Percentiles rank a stretch among this genome's conserved stretches.
These are phyloP conservation scores for Halichoeres trimaculatus DNA, from an alignment of 2,113 vertebrate genomes.

Conservation along the genomic window DNA sequence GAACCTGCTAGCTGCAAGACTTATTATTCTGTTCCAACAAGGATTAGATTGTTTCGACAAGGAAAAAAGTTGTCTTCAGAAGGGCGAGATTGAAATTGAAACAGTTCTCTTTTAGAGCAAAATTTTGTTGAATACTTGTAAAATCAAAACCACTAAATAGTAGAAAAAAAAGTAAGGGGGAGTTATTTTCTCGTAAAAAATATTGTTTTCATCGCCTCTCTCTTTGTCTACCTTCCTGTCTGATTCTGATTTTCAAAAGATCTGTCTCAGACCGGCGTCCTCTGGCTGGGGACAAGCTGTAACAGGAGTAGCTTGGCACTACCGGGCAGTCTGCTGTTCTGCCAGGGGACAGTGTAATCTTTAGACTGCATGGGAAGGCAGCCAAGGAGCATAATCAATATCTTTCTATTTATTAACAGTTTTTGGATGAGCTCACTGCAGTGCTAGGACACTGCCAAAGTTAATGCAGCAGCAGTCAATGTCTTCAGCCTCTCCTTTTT, in stretches of 20 bases:
- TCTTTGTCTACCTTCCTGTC: slow-evolving; percentile 1
- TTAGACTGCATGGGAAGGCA: slow-evolving; percentile 70
- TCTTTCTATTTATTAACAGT: slow-evolving; percentile 81
- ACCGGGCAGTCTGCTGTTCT: slow-evolving; percentile 66
- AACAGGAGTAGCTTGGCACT: slow-evolving; percentile 69
- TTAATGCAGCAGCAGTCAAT: slow-evolving; percentile 75
- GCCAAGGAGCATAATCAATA: slow-evolving; percentile 81
- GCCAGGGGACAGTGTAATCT: slow-evolving; percentile 71
- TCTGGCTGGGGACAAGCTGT: slow-evolving; percentile 60
- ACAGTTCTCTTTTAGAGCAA: neutral
- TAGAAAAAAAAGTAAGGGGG: neutral
- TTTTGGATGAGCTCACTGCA: slow-evolving; percentile 79
- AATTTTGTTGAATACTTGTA: neutral
- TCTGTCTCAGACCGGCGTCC: slow-evolving; percentile 37
- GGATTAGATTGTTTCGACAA: slow-evolving; percentile 10
- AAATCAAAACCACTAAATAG: neutral
- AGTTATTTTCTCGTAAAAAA: slow-evolving; percentile 10
- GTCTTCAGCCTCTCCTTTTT: slow-evolving; percentile 54
- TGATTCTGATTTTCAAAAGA: slow-evolving; percentile 29
- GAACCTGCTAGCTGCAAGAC: slow-evolving; percentile 56
- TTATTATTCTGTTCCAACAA: slow-evolving; percentile 23
- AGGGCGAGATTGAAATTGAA: neutral
- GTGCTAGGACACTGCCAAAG: slow-evolving; percentile 65
- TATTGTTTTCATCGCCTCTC: slow-evolving; percentile 2
- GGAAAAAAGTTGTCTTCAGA: neutral